Evolutionary conservation across 2,113 vertebrate genomes (phyloP), one percentile per base, ranked within the genome.

Genomic region (Himantopus leucocephalus): DNA sequence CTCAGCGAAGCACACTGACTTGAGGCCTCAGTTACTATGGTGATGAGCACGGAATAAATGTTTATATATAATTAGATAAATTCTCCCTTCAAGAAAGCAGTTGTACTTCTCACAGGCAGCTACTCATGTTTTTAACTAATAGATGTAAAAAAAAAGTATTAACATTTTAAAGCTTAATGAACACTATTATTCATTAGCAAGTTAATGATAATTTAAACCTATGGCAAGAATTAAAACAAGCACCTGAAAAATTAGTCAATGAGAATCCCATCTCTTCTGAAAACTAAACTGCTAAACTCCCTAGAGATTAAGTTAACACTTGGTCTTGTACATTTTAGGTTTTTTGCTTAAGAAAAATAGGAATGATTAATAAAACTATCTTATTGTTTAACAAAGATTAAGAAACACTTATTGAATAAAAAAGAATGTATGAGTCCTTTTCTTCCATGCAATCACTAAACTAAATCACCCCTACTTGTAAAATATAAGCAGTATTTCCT

Each of bases 11-110:
- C 85, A 90, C n/a, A 14, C 34, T 16, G 55, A 86, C 39, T 81
- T 84, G 41, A 91, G 63, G 59, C 68, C 72, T 88, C 85, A 63
- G 96, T 97, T 95, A 84, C 94, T 85, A 95, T 92, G 79, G 91
- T 60, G 79, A 96, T 78, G 43, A 95, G 58, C 86, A 86, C 8
- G 67, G 68, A 96, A 95, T 90, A 97, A 92, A 77, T 94, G 88
- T 94, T 96, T 94, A 76, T 87, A 52, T 63, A 91, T 84, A 92
- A 96, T 89, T 92, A 93, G 70, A 68, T 79, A 84, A 92, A 94
- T 84, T 81, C 68, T 82, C 73, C 58, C 62, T 91, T 91, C 60
- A 81, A 84, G 66, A 86, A 92, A 79, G 81, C 66, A 94, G 73
- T 47, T 47, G 60, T 64, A 56, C 76, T 85, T 94, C 77, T 95